phyloP scores from a whole-genome alignment of 2,888 invertebrate genomes.

The Limnephilus marmoratus region DNA sequence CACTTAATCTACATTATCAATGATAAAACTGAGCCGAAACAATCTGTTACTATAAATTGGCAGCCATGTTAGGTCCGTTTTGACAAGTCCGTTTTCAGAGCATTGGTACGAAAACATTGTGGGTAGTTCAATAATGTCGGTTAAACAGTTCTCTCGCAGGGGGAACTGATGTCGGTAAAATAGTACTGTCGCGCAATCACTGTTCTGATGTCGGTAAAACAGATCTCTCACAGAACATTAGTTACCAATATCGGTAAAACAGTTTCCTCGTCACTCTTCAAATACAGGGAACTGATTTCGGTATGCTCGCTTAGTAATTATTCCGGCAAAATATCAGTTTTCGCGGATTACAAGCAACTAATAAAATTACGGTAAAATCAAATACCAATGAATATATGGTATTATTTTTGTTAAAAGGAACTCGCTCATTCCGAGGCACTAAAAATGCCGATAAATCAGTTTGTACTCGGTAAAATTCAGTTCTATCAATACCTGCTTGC shows the following conservation, averaged over 20 bases:
- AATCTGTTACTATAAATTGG: constrained; percentile 48
- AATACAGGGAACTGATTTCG: background rate
- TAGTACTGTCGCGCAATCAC: background rate
- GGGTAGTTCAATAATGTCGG: constrained; percentile 47
- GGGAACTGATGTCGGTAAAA: background rate
- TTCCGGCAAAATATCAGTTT: background rate
- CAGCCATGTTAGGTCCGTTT: constrained; percentile 58
- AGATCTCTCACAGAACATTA: background rate
- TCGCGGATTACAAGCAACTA: too few species aligned
- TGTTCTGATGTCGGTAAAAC: background rate
- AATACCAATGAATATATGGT: too few species aligned
- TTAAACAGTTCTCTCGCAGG: constrained; percentile 15
- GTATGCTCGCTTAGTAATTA: background rate
- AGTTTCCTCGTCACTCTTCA: background rate
- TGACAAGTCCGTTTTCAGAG: constrained; percentile 53
- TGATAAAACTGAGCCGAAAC: constrained; percentile 48
- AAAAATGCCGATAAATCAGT: too few species aligned
- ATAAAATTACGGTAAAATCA: too few species aligned
- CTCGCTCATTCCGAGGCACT: too few species aligned
- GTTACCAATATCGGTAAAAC: constrained; percentile 18
- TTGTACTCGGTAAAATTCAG: too few species aligned
- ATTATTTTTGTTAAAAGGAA: too few species aligned
- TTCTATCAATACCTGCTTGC: too few species aligned
- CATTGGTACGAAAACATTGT: constrained; percentile 50
- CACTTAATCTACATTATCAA: constrained; percentile 56